These are phyloP conservation scores for Drosophila ustulata DNA, from an alignment of 2,888 invertebrate genomes.

Conservation along the genomic window DNA sequence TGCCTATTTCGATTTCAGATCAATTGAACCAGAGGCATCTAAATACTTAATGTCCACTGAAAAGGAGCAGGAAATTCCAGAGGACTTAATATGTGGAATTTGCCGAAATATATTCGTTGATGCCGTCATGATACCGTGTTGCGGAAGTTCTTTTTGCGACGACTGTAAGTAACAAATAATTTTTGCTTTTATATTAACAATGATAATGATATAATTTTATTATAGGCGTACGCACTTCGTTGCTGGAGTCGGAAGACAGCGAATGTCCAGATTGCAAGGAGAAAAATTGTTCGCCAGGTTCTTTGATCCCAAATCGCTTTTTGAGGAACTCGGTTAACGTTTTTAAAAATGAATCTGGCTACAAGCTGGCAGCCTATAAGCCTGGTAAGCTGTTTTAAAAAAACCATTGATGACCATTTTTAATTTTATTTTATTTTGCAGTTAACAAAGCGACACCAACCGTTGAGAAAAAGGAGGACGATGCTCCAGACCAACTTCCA, in stretches of 20 bases:
- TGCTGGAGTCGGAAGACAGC: constrained; percentile 97
- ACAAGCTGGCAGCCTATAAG: constrained; percentile 85
- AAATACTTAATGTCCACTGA: constrained; percentile 62
- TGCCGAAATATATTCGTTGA: constrained; percentile 97
- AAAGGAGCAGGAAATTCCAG: constrained; percentile 91
- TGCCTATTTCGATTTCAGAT: constrained; percentile 35
- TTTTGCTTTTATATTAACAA: not conserved
- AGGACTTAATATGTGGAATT: constrained; percentile 95
- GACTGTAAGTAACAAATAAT: constrained; percentile 90
- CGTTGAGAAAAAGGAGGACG: constrained; percentile 44
- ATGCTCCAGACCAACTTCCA: not conserved
- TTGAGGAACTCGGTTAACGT: constrained; percentile 94
- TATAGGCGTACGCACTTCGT: constrained; percentile 93
- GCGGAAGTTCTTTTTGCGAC: constrained; percentile 99
- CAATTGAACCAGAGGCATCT: constrained; percentile 62
- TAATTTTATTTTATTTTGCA: constrained; percentile 11
- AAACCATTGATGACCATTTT: not conserved
- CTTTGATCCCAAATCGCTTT: constrained; percentile 96
- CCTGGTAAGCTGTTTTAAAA: constrained; percentile 51
- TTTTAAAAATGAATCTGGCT: constrained; percentile 96
- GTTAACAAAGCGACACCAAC: constrained; percentile 23
- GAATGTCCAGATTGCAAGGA: constrained; percentile 98
- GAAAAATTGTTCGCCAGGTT: constrained; percentile 96
- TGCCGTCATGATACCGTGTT: constrained; percentile 99
- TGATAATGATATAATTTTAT: not conserved